Evolutionary conservation across 2,888 invertebrate species (phyloP).

Genomic region (Steinernema scapterisci): DNA sequence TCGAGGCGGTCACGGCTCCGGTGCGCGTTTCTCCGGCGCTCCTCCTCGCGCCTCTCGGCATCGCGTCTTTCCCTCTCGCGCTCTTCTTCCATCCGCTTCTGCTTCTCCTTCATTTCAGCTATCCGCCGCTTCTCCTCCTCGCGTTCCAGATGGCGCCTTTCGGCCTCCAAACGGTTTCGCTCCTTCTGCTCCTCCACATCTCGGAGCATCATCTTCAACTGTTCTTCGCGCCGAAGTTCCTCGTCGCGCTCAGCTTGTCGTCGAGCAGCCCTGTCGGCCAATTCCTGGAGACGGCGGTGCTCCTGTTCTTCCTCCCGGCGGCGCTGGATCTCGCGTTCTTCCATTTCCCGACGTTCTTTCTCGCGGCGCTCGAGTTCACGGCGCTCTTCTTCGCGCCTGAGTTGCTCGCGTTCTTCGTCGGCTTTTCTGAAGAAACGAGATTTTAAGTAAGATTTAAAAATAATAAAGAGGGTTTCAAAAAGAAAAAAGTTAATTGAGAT

Average conservation of each 20-base stretch:
- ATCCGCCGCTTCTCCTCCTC: slow-evolving; percentile 58
- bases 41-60: slow-evolving; percentile 60
- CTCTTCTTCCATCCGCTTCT: slow-evolving; percentile 60
- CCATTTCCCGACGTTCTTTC: slow-evolving; percentile 60
- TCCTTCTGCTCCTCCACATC: slow-evolving; percentile 43
- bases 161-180: slow-evolving; percentile 56
- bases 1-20: slow-evolving; percentile 62
- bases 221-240: slow-evolving; percentile 31
- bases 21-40: slow-evolving; percentile 56
- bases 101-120: slow-evolving; percentile 58
- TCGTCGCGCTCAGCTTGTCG: slow-evolving; percentile 42
- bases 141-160: slow-evolving; percentile 57
- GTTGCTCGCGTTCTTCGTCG: slow-evolving; percentile 19
- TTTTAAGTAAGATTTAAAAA: too few relatives aligned
- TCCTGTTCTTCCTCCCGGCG: slow-evolving; percentile 59
- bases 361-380: slow-evolving; percentile 58
- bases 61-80: slow-evolving; percentile 61
- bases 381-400: slow-evolving; percentile 53
- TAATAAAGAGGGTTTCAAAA: too few relatives aligned
- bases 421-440: background rate
- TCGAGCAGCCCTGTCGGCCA: slow-evolving; percentile 50
- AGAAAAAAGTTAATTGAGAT: too few relatives aligned
- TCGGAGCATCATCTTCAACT: slow-evolving; percentile 41
- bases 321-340: slow-evolving; percentile 59
- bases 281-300: slow-evolving; percentile 50